Evolutionary conservation across 2,113 vertebrate genomes (phyloP).

Genomic region (Oncorhynchus clarkii): DNA sequence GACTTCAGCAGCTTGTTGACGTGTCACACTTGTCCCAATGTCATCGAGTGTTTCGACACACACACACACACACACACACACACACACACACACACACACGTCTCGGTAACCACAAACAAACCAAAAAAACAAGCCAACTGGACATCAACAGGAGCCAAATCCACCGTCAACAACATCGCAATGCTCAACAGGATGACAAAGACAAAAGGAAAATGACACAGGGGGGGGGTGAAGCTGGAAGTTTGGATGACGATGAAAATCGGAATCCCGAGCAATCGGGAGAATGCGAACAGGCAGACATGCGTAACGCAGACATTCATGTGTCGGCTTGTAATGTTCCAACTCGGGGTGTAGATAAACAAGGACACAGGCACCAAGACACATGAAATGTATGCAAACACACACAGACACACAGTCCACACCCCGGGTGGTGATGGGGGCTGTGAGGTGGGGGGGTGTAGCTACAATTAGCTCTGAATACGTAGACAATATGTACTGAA

Average conservation of each 20-base stretch:
- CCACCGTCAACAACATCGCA: too few species aligned
- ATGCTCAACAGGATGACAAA: too few species aligned
- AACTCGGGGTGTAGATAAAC: not conserved
- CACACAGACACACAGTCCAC: conserved; percentile 1
- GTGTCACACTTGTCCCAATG: not conserved
- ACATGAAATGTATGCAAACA: conserved; percentile 12
- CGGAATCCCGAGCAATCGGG: too few species aligned
- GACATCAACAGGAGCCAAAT: too few species aligned
- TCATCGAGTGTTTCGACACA: not conserved
- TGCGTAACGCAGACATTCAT: not conserved
- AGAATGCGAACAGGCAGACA: not conserved
- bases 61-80: conserved; percentile 13
- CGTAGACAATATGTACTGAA: too few species aligned
- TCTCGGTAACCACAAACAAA: too few species aligned
- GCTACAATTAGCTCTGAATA: too few species aligned
- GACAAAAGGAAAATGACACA: not conserved
- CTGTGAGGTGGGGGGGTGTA: too few species aligned
- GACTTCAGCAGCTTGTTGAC: not conserved
- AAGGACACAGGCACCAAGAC: not conserved
- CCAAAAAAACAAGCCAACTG: too few species aligned
- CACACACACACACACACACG: conserved; percentile 14
- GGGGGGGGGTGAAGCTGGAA: too few species aligned
- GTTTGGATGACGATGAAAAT: too few species aligned
- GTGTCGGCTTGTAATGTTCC: not conserved
- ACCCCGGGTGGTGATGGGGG: too few species aligned